phyloP scores from a whole-genome alignment of 2,113 vertebrate genomes.

The Triplophysa rosa region DNA sequence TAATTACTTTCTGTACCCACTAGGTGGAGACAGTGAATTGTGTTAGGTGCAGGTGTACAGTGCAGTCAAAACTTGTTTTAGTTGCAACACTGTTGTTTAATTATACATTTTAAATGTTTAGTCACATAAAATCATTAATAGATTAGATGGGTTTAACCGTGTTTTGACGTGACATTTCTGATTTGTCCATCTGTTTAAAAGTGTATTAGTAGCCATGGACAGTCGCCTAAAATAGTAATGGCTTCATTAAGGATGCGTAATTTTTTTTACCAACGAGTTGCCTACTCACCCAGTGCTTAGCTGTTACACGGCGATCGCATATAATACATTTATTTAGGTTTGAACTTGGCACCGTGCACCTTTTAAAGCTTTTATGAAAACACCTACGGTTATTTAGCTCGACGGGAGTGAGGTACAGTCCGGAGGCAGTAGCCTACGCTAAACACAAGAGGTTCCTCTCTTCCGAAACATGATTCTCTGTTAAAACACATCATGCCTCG shows the following conservation, averaged over 20 bases:
- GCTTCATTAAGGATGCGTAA: neutral
- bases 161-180: too few species aligned
- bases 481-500: neutral
- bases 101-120: too few species aligned
- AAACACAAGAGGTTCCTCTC: constrained; percentile 5
- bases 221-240: neutral
- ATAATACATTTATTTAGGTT: constrained; percentile 9
- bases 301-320: too few species aligned
- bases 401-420: neutral
- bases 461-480: neutral
- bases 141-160: too few species aligned
- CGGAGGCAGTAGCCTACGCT: neutral
- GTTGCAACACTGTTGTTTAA: too few species aligned
- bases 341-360: neutral
- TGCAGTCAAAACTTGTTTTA: too few species aligned
- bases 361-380: constrained; percentile 9
- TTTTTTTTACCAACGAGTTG: neutral
- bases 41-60: neutral
- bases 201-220: neutral
- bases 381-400: neutral
- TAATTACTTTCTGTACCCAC: neutral
- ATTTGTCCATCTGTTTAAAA: neutral
- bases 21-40: constrained; percentile 10
- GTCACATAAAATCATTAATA: too few species aligned
- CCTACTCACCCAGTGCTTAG: neutral